Evolutionary conservation across 2,888 invertebrate species (phyloP).

Genomic region (Ernsta delagoae): DNA sequence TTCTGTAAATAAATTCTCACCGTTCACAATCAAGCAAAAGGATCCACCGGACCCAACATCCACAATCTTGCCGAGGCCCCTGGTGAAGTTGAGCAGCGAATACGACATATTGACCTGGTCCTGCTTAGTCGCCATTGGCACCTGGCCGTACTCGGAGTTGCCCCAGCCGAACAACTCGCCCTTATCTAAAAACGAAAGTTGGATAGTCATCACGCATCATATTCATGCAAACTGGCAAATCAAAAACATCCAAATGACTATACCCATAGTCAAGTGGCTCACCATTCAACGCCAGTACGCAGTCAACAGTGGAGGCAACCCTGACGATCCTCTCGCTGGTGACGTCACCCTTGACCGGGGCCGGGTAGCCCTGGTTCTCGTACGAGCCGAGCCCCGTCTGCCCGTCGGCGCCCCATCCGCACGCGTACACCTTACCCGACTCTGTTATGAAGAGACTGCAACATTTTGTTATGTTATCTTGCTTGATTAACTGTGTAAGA

Average conservation of each 20-base stretch:
- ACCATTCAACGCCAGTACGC: constrained; percentile 95
- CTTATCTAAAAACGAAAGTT: too few species aligned
- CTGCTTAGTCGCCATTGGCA: constrained; percentile 79
- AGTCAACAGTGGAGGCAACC: constrained; percentile 92
- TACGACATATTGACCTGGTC: constrained; percentile 91
- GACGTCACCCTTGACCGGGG: constrained; percentile 91
- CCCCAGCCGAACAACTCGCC: constrained; percentile 98
- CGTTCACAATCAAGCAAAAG: constrained; percentile 93
- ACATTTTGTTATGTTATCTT: constrained; percentile 38
- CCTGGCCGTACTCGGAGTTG: constrained; percentile 96
- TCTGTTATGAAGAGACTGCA: constrained; percentile 90
- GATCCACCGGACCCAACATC: constrained; percentile 95
- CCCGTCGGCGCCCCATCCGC: constrained; percentile 98
- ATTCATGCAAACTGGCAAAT: too few species aligned
- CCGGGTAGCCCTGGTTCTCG: constrained; percentile 84
- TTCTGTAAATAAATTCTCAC: constrained; percentile 65
- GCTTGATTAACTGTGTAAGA: too few species aligned
- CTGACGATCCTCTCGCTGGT: constrained; percentile 92
- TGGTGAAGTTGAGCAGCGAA: constrained; percentile 84
- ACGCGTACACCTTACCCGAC: constrained; percentile 92
- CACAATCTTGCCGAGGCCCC: constrained; percentile 89
- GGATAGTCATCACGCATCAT: too few species aligned
- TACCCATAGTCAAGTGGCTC: too few species aligned
- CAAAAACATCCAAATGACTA: too few species aligned
- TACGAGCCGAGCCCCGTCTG: constrained; percentile 94